Conservation (phyloP, 2,113 vertebrate species). For the Cyanoramphus novaezelandiae region DNA sequence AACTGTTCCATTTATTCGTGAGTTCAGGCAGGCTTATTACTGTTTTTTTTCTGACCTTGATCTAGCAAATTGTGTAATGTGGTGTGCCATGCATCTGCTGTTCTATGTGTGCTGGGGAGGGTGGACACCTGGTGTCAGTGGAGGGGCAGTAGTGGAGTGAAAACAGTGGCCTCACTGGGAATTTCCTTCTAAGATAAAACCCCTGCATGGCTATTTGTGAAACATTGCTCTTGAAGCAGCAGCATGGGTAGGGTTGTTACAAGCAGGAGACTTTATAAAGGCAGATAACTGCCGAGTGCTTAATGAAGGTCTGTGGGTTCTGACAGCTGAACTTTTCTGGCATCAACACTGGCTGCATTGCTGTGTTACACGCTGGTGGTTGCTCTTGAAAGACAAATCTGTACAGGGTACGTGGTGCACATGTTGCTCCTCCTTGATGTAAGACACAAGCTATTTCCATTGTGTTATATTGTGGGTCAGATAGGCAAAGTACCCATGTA, state of each 20-base stretch:
- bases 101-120: not conserved
- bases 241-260: not conserved
- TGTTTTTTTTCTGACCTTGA: not conserved
- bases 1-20: not conserved
- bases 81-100: constrained; percentile 2
- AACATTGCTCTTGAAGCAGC: not conserved
- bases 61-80: not conserved
- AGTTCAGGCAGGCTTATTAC: not conserved
- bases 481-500: not conserved
- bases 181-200: not conserved
- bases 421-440: not conserved
- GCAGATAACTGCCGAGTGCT: not conserved
- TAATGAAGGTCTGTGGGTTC: not conserved
- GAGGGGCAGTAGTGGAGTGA: not conserved
- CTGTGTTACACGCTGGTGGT: not conserved
- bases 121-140: not conserved
- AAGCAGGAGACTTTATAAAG: not conserved
- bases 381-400: not conserved
- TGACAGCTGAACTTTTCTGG: not conserved
- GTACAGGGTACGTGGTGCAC: not conserved
- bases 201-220: not conserved
- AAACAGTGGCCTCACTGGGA: not conserved
- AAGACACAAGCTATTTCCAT: fast-evolving
- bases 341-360: not conserved
- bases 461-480: fast-evolving